These are phyloP conservation scores for Drosophila pseudotalamancana DNA, from an alignment of 2,888 invertebrate species.

Conservation along the genomic window DNA sequence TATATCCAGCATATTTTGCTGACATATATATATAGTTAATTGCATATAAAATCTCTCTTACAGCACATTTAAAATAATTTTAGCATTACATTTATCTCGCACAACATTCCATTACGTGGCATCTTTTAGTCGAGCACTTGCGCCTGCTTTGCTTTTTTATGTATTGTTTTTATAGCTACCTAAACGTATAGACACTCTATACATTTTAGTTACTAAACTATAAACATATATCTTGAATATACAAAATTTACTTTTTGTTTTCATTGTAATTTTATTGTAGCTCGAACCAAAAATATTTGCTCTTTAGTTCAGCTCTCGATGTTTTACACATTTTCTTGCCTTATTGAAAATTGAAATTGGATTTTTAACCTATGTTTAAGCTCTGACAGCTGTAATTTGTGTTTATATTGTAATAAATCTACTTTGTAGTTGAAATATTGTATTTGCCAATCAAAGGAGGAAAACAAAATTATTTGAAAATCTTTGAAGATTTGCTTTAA, in stretches of 20 bases:
- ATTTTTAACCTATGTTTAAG: slow-evolving; percentile 13
- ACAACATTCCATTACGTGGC: background rate
- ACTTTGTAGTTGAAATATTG: slow-evolving; percentile 33
- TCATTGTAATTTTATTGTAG: slow-evolving; percentile 36
- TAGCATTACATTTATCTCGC: no score
- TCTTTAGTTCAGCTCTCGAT: slow-evolving; percentile 24
- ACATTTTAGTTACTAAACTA: slow-evolving; percentile 13
- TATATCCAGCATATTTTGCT: no score
- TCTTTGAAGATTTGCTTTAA: background rate
- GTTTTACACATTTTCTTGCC: slow-evolving; percentile 36
- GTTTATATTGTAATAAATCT: slow-evolving; percentile 51
- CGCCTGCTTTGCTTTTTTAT: background rate
- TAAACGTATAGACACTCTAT: slow-evolving; percentile 1
- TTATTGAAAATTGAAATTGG: slow-evolving; percentile 43
- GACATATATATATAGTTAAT: no score
- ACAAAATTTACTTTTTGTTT: slow-evolving; percentile 23
- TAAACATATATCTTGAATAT: slow-evolving; percentile 9
- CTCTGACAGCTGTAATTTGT: slow-evolving; percentile 49
- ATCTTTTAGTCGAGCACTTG: background rate
- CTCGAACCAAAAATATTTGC: slow-evolving; percentile 19
- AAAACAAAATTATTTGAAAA: slow-evolving; percentile 2
- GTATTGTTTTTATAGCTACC: slow-evolving; percentile 13
- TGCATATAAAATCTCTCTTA: no score
- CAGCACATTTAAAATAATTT: no score
- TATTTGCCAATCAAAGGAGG: slow-evolving; percentile 10